phyloP scores from a whole-genome alignment of 2,113 vertebrate genomes.

The Rhynchopsitta pachyrhyncha region DNA sequence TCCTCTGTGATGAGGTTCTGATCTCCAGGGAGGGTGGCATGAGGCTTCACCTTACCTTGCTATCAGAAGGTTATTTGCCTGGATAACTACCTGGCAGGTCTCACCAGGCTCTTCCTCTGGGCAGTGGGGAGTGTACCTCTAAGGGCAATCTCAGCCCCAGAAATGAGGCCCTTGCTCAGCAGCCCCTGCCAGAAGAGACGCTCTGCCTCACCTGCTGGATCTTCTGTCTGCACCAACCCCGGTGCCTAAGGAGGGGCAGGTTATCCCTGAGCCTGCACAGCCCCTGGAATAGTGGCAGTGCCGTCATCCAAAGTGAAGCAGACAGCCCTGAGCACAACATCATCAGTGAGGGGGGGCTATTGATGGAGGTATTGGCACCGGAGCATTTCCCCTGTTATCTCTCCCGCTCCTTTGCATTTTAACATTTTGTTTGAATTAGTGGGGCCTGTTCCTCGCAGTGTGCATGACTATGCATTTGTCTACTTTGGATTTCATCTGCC shows the following conservation, averaged over 20 bases:
- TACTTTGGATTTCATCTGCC: conserved; percentile 64
- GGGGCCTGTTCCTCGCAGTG: conserved; percentile 30
- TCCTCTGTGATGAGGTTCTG: background rate
- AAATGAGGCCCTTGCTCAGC: background rate
- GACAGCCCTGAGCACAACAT: background rate
- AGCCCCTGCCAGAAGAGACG: background rate
- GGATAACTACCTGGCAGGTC: background rate
- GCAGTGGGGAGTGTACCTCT: background rate
- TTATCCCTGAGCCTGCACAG: background rate
- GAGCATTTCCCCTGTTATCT: background rate
- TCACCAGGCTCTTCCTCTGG: background rate
- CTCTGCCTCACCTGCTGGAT: background rate
- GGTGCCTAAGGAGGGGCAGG: rapidly evolving
- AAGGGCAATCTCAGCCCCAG: background rate
- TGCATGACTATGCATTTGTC: conserved; percentile 62
- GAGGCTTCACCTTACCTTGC: background rate
- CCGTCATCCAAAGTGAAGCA: background rate
- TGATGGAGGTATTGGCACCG: background rate
- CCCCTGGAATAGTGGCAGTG: background rate
- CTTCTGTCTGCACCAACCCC: background rate
- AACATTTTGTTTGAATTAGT: conserved; percentile 69
- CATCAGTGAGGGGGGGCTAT: background rate
- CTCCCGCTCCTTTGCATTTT: background rate
- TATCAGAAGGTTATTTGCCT: background rate
- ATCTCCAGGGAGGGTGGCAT: rapidly evolving